Conservation (phyloP, 2,888 invertebrate genomes). For the Bruchidius siliquastri region DNA sequence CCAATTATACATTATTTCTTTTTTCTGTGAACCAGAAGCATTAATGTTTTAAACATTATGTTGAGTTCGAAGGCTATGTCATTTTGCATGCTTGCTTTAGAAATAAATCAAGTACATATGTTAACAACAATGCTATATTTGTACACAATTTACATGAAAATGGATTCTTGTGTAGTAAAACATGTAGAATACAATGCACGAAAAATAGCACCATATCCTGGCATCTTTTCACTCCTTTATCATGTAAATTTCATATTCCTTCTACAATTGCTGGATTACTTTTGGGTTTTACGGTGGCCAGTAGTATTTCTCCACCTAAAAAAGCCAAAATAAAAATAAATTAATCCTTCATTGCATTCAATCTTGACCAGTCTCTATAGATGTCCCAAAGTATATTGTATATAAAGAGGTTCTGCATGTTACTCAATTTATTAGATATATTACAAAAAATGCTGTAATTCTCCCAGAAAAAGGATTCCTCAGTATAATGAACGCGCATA, state of each 20-base stretch:
- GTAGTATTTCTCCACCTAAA: not conserved
- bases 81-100: no score
- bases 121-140: not conserved
- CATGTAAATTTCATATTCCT: not conserved
- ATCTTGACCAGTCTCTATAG: no score
- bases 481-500: no score
- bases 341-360: no score
- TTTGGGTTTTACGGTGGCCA: not conserved
- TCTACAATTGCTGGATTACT: not conserved
- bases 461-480: no score
- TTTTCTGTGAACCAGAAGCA: no score
- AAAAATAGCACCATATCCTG: not conserved
- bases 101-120: not conserved
- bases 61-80: not conserved
- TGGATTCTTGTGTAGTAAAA: not conserved
- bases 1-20: no score
- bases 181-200: not conserved
- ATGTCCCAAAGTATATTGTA: no score
- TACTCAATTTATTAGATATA: no score
- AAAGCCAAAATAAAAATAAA: not conserved
- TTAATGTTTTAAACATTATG: not conserved
- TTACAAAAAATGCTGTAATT: no score
- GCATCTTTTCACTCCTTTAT: not conserved
- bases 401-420: no score
- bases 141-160: not conserved